Conservation (phyloP, 2,797 vertebrate species). For the Sebastes hubbsi region DNA sequence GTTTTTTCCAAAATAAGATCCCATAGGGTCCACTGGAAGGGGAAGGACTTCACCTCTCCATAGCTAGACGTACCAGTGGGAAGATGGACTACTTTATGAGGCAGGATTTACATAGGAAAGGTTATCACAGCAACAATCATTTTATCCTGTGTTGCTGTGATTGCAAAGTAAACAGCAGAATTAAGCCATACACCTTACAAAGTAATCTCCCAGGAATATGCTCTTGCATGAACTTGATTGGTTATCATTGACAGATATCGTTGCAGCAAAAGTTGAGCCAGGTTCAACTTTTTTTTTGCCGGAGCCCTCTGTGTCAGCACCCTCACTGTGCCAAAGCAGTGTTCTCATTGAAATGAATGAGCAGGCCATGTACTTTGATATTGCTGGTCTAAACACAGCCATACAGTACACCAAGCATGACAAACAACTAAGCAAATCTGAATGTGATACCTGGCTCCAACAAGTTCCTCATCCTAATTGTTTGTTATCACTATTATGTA, state of each 20-base stretch:
- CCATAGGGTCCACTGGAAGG: no score
- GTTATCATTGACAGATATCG: background rate
- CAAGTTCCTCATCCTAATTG: no score
- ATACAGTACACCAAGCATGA: background rate
- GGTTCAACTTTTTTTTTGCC: background rate
- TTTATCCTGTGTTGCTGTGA: conserved; percentile 6
- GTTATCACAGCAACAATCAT: background rate
- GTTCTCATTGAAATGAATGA: background rate
- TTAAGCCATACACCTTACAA: background rate
- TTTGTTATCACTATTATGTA: no score
- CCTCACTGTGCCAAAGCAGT: background rate
- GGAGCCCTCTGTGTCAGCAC: background rate
- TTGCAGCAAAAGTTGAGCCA: background rate
- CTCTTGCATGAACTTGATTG: background rate
- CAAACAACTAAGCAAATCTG: background rate
- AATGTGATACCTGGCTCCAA: background rate
- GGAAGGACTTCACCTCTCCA: no score
- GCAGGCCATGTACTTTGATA: background rate
- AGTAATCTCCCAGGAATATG: conserved; percentile 8
- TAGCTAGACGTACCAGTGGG: background rate
- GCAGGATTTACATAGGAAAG: background rate
- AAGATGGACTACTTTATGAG: background rate
- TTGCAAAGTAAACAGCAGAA: conserved; percentile 21
- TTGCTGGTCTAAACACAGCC: background rate
- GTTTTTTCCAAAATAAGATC: no score